Conservation (phyloP, 2,888 invertebrate genomes). For the Lissonota sp. region DNA sequence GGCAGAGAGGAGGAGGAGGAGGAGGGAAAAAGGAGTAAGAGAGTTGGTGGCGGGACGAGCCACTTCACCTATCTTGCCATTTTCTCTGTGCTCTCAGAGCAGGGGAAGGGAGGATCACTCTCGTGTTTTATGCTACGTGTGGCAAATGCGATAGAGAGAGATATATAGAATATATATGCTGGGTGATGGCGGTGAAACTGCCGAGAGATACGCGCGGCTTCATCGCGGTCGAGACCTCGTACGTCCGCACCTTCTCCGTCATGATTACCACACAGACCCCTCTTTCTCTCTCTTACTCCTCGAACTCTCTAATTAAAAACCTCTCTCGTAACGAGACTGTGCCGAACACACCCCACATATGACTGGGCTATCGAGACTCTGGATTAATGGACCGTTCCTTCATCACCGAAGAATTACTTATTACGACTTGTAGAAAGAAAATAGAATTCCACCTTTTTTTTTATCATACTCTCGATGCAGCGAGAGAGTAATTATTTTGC, state of each 20-base stretch:
- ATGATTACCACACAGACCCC: slow-evolving; percentile 58
- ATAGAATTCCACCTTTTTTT: not conserved
- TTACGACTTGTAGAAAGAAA: slow-evolving; percentile 1
- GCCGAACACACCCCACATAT: slow-evolving; percentile 13
- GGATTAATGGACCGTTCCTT: slow-evolving; percentile 29
- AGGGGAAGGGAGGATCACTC: not conserved
- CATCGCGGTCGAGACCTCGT: slow-evolving; percentile 62
- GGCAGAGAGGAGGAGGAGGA: slow-evolving; percentile 28
- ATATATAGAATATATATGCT: too few relatives aligned
- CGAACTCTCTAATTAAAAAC: slow-evolving; percentile 67
- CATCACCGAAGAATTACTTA: slow-evolving; percentile 6
- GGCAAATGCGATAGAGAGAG: slow-evolving; percentile 2
- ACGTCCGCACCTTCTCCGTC: slow-evolving; percentile 67
- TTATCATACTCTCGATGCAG: too few relatives aligned
- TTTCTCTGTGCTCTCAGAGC: not conserved
- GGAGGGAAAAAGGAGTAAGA: not conserved
- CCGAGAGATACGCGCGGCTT: slow-evolving; percentile 40
- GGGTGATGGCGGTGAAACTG: slow-evolving; percentile 13
- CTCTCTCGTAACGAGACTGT: slow-evolving; percentile 43
- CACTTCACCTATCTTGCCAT: slow-evolving; percentile 10
- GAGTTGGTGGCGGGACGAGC: not conserved
- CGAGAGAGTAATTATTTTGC: too few relatives aligned
- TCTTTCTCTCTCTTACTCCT: not conserved
- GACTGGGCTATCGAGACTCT: slow-evolving; percentile 17
- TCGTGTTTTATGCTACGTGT: slow-evolving; percentile 7